Evolutionary conservation across 2,888 invertebrate genomes (phyloP).

Genomic region (Tenthredo scrophulariae): DNA sequence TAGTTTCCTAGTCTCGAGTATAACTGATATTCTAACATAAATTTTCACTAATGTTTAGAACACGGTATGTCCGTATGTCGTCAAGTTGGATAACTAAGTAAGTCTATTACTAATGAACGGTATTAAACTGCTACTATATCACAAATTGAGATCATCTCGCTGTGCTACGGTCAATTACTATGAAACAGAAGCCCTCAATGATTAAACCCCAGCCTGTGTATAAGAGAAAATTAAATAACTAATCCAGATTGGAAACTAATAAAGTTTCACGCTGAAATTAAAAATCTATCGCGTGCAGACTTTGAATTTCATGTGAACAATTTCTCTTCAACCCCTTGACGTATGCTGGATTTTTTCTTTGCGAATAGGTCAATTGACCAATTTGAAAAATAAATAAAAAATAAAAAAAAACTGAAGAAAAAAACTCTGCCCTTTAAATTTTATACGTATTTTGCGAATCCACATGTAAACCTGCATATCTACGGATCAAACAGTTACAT

Average conservation of each 20-base stretch:
- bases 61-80: neutral
- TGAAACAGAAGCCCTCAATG: neutral
- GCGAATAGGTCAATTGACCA: too few relatives aligned
- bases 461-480: neutral
- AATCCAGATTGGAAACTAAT: slow-evolving; percentile 11
- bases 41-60: slow-evolving; percentile 16
- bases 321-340: neutral
- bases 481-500: neutral
- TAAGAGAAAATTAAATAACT: too few relatives aligned
- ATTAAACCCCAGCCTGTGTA: neutral
- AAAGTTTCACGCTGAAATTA: slow-evolving; percentile 2
- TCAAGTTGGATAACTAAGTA: neutral
- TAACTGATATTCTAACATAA: neutral
- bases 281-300: slow-evolving; percentile 6
- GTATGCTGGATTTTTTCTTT: too few relatives aligned
- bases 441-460: neutral
- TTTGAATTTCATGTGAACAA: neutral
- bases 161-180: neutral
- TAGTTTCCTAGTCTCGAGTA: neutral
- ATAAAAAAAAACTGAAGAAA: too few relatives aligned
- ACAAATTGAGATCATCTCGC: slow-evolving; percentile 6
- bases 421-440: too few relatives aligned
- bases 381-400: too few relatives aligned
- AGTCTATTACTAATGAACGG: neutral
- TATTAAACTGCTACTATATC: neutral